Conservation (phyloP, 2,113 vertebrate genomes). For the Thryonomys swinderianus region DNA sequence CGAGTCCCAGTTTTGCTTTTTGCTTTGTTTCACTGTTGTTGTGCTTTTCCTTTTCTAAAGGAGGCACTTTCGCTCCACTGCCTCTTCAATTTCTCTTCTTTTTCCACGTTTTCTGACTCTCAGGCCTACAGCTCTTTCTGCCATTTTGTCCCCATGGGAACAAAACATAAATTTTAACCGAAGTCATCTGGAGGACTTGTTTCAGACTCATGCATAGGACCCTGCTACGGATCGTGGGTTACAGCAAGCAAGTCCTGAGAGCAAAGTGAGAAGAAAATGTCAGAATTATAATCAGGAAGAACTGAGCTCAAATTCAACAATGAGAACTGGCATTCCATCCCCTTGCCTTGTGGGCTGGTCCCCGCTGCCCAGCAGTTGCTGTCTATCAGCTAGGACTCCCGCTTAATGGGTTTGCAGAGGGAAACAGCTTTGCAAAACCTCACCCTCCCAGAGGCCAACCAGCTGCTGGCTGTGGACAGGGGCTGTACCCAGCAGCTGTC, state of each 20-base stretch:
- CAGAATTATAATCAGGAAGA: not conserved
- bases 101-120: conserved; percentile 7
- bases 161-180: not conserved
- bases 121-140: not conserved
- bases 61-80: accelerated
- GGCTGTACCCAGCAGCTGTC: not conserved
- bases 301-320: not conserved
- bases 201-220: not conserved
- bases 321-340: not conserved
- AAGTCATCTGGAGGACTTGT: not conserved
- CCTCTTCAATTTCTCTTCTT: not conserved
- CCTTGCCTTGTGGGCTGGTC: not conserved
- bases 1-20: not conserved
- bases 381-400: not conserved
- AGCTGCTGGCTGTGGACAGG: not conserved
- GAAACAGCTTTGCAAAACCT: not conserved
- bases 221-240: not conserved
- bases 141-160: not conserved
- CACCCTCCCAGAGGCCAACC: not conserved
- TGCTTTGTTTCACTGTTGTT: not conserved
- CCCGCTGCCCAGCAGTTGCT: not conserved
- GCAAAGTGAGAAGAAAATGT: not conserved
- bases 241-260: not conserved
- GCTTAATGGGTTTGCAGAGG: not conserved
- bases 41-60: not conserved